A percentile compares a stretch with the other conserved stretches of the same genome.
These are phyloP conservation scores for Amitus sp. DNA, from an alignment of 2,888 invertebrate species.

Conservation along the genomic window DNA sequence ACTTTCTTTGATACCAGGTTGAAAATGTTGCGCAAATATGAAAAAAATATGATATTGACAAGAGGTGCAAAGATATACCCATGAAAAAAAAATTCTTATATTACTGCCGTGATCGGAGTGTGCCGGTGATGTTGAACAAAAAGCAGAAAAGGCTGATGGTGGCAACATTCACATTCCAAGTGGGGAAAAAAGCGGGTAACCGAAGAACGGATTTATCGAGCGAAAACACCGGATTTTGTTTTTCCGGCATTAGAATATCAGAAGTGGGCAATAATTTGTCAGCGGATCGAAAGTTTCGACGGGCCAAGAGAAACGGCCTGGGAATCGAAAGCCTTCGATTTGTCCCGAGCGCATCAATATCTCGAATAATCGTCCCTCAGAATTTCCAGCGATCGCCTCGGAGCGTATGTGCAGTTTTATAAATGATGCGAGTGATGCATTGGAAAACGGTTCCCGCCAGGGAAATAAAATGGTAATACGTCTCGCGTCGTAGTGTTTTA, in stretches of 20 bases:
- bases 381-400: background rate
- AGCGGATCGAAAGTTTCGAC: slow-evolving; percentile 27
- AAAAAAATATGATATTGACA: no score
- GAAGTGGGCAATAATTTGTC: slow-evolving; percentile 27
- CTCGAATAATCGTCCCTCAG: slow-evolving; percentile 19
- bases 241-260: slow-evolving; percentile 18
- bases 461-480: background rate
- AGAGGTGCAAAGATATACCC: no score
- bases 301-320: slow-evolving; percentile 21
- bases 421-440: background rate
- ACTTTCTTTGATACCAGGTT: no score
- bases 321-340: slow-evolving; percentile 24
- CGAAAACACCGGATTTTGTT: slow-evolving; percentile 17
- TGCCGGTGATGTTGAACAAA: no score
- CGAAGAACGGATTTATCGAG: slow-evolving; percentile 11
- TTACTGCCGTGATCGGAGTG: no score
- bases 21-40: no score
- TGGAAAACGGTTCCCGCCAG: background rate
- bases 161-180: no score
- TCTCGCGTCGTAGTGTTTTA: background rate
- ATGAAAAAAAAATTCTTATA: no score
- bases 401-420: slow-evolving; percentile 4
- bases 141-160: no score
- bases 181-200: background rate
- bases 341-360: slow-evolving; percentile 21